These are phyloP conservation scores for Geopemphigus sp. DNA, from an alignment of 1,140 invertebrate species.

Conservation along the genomic window DNA sequence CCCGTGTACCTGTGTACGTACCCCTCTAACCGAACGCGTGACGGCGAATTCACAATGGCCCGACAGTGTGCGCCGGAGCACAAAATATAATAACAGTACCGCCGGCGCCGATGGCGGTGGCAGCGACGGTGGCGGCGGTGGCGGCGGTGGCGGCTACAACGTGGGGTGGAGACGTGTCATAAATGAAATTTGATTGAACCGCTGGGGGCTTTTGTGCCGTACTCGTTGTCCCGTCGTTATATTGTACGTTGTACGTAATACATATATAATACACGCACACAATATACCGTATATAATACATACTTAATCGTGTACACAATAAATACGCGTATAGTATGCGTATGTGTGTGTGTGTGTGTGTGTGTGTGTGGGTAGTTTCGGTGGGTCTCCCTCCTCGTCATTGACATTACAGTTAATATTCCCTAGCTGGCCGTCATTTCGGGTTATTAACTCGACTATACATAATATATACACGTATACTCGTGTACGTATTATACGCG, in stretches of 20 bases:
- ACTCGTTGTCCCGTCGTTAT: slow-evolving; percentile 22
- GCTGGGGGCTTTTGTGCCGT: slow-evolving; percentile 9
- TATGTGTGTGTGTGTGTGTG: neutral
- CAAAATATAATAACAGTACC: neutral
- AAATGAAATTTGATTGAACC: slow-evolving; percentile 26
- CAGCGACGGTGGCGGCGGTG: too few species aligned
- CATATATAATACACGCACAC: too few species aligned
- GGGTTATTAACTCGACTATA: neutral
- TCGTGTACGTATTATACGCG: too few species aligned
- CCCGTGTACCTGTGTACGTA: too few species aligned
- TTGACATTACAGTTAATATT: slow-evolving; percentile 29
- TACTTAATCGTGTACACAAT: neutral
- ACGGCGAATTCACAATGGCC: neutral
- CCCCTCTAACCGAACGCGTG: neutral
- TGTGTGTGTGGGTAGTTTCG: neutral
- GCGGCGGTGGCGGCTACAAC: too few species aligned
- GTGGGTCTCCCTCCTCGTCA: neutral
- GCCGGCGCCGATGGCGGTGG: too few species aligned
- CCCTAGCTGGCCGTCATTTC: slow-evolving; percentile 13
- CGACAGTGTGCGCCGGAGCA: slow-evolving; percentile 10
- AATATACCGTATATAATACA: neutral
- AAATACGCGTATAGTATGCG: neutral
- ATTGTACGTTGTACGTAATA: neutral
- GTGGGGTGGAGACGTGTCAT: neutral
- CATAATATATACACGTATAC: neutral